Base-by-base conservation (phyloP, 2,113 vertebrate species). In the Struthio camelus region DNA sequence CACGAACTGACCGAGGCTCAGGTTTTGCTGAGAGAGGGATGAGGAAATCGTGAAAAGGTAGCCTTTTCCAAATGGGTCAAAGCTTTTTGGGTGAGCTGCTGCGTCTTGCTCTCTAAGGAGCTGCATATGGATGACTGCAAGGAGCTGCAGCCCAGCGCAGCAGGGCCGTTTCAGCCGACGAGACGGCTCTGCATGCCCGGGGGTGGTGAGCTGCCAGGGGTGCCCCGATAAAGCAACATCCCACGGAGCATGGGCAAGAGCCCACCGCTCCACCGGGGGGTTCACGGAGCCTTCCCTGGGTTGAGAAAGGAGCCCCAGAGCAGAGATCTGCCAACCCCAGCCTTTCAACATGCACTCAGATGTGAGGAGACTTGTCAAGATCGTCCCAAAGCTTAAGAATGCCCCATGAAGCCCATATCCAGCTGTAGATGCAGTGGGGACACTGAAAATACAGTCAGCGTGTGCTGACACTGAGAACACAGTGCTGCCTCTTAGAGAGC, bases 341-440 rank as follows among this genome's bases (percentile, higher is more conserved):
- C 25, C 28, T 75, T 89, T 42, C 28, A 58, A 10, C 56, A 14
- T 9, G 8, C 10, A 46, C 14, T 70, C 13, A 62, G 44, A 17
- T 50, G 51, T 1, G 11, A 27, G n/a, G 22, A 62, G 6, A 50
- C 5, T 16, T 25, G 11, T 23, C 2, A 0, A 30, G 34, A 69
- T 3, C 85, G 0, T 8, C 40, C 3, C 7, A 44, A 58, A 53
- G 1, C 38, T 80, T 51, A 64, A 27, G 40, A 44, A 65, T 13
- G 20, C 14, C 27, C 42, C n/a, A 38, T 66, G 27, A 62, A 54
- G 27, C 14, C 34, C 0, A 0, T 20, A 51, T 58, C 53, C 66
- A 42, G 3, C 17, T 65, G 42, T 30, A 73, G 61, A 62, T 46
- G 19, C 38, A 53, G 19, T 4, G 8, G 18, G 23, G 20, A 61